Evolutionary conservation across 2,888 invertebrate species (phyloP).

Genomic region (Apocheima hispidaria): DNA sequence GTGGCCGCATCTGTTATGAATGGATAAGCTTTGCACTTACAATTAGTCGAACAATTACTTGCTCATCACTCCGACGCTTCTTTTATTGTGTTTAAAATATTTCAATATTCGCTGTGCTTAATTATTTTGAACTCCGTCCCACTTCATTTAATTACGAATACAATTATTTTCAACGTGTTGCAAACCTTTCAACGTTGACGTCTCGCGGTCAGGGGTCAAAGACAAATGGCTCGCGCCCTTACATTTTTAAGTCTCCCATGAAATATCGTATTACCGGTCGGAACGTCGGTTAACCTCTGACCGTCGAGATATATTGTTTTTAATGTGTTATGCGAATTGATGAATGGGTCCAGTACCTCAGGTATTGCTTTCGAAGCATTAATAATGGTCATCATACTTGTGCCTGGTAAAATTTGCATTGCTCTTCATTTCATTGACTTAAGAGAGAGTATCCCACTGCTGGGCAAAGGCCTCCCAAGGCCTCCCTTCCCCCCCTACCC

Average conservation of each 20-base stretch:
- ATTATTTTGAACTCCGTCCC: not conserved
- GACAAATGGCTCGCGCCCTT: constrained; percentile 49
- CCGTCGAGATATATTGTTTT: constrained; percentile 59
- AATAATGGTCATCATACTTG: not conserved
- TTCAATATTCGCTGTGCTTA: not conserved
- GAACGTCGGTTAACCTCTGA: constrained; percentile 33
- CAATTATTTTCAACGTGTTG: not conserved
- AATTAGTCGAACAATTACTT: not conserved
- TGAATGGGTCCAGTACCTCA: constrained; percentile 52
- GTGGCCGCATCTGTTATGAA: no score
- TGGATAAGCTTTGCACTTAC: no score
- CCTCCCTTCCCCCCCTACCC: no score
- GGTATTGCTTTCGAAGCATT: not conserved
- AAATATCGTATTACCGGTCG: constrained; percentile 48
- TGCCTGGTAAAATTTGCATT: no score
- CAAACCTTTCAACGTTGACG: constrained; percentile 21
- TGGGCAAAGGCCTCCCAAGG: no score
- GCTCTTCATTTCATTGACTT: no score
- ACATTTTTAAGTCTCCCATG: constrained; percentile 52
- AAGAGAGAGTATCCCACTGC: no score
- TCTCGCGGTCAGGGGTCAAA: constrained; percentile 45
- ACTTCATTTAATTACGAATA: constrained; percentile 16
- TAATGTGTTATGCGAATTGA: constrained; percentile 58
- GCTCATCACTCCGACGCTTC: no score
- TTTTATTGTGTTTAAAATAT: not conserved